These are phyloP conservation scores for Hypomecis punctinalis DNA, from an alignment of 2,888 invertebrate species.

Conservation along the genomic window DNA sequence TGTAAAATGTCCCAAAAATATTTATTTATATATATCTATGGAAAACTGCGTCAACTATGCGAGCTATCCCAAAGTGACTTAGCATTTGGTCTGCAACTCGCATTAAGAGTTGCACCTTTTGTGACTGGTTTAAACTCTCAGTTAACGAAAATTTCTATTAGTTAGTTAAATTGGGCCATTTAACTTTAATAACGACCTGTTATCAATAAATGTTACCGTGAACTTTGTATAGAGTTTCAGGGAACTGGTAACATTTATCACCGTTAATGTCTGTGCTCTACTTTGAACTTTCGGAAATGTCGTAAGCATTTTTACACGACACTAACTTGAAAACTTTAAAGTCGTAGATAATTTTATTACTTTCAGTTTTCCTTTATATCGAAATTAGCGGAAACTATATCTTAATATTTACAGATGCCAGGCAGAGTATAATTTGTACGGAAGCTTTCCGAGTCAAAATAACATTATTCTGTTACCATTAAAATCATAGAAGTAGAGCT, in stretches of 20 bases:
- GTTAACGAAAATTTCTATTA: background rate
- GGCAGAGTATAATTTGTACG: background rate
- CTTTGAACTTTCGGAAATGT: slow-evolving; percentile 22
- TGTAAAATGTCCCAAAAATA: no score
- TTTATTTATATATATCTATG: no score
- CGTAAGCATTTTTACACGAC: background rate
- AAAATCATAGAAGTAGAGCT: no score
- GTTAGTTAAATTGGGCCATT: slow-evolving; percentile 2
- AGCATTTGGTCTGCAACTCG: background rate
- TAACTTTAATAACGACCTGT: slow-evolving; percentile 2
- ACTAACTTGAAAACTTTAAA: slow-evolving; percentile 8
- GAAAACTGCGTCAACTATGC: no score
- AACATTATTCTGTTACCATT: background rate
- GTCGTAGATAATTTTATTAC: slow-evolving; percentile 16
- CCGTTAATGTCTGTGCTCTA: slow-evolving; percentile 2
- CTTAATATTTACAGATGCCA: background rate
- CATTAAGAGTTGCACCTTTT: no score
- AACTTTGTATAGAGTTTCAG: slow-evolving; percentile 22
- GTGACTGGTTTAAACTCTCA: background rate
- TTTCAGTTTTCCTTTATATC: background rate
- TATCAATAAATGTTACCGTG: slow-evolving; percentile 12
- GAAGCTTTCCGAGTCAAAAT: background rate
- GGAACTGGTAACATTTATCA: slow-evolving; percentile 18
- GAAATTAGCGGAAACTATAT: background rate
- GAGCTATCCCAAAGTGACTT: background rate